A percentile compares a stretch with the other conserved stretches of the same genome.
phyloP scores from a whole-genome alignment of 1,140 invertebrate species.

The Bombus sibiricus region DNA sequence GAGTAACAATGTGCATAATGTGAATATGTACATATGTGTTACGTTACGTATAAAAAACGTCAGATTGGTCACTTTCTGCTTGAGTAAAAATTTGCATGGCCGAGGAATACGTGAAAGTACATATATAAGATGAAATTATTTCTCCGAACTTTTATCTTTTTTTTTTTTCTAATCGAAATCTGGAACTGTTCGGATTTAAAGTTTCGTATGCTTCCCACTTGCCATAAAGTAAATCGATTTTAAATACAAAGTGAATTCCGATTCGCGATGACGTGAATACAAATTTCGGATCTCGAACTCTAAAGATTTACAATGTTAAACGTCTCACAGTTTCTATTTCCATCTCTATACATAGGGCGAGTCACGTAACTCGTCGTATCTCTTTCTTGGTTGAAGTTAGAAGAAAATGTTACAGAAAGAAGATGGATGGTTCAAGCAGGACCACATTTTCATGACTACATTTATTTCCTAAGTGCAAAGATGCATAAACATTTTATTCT shows the following conservation, averaged over 20 bases:
- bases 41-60: neutral
- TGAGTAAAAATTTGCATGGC: neutral
- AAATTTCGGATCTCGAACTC: neutral
- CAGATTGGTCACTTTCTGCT: neutral
- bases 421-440: too few relatives aligned
- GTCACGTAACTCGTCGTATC: neutral
- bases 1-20: too few relatives aligned
- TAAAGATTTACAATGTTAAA: neutral
- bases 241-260: too few relatives aligned
- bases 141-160: neutral
- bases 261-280: neutral
- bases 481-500: too few relatives aligned
- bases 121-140: neutral
- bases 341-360: neutral
- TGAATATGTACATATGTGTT: neutral
- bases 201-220: too few relatives aligned
- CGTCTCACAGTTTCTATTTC: too few relatives aligned
- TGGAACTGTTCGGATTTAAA: too few relatives aligned
- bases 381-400: neutral
- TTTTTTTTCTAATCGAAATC: neutral
- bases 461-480: too few relatives aligned
- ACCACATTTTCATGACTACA: too few relatives aligned
- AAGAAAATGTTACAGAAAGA: neutral
- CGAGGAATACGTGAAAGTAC: neutral
- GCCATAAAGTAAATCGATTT: too few relatives aligned